Evolutionary conservation across 2,888 invertebrate genomes (phyloP).

Genomic region (Lepas anatifera): DNA sequence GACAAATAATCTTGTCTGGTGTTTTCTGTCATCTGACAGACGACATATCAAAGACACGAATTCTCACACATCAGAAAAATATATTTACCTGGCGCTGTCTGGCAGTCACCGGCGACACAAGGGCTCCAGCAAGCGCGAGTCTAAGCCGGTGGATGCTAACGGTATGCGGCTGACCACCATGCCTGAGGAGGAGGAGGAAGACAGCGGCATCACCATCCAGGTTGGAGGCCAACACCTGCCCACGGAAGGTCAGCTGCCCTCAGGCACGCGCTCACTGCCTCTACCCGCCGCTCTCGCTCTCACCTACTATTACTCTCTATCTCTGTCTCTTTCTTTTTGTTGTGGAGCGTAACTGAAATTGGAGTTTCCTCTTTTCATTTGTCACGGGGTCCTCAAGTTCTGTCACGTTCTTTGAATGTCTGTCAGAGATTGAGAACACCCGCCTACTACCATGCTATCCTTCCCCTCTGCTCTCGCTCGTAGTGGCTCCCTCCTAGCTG

Average conservation of each 20-base stretch:
- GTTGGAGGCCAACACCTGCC: constrained; percentile 34
- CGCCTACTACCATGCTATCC: too few species aligned
- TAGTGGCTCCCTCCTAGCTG: too few species aligned
- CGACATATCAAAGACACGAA: too few species aligned
- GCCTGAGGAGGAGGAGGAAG: constrained; percentile 73
- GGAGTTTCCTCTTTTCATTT: neutral
- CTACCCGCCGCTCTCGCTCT: neutral
- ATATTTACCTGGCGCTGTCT: too few species aligned
- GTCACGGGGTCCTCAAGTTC: neutral
- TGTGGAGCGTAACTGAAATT: neutral
- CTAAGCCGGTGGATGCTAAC: neutral
- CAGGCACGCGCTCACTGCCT: neutral
- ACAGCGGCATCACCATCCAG: constrained; percentile 48
- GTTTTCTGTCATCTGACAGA: too few species aligned
- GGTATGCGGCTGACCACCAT: constrained; percentile 52
- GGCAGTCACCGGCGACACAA: constrained; percentile 2
- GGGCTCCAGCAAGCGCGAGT: neutral
- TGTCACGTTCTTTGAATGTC: too few species aligned
- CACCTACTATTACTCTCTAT: neutral
- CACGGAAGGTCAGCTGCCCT: neutral
- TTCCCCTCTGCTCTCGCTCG: too few species aligned
- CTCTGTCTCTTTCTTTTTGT: neutral
- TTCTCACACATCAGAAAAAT: too few species aligned
- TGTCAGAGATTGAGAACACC: too few species aligned
- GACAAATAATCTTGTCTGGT: too few species aligned